Conservation (phyloP, 2,797 vertebrate genomes). For the Cyclopterus lumpus region DNA sequence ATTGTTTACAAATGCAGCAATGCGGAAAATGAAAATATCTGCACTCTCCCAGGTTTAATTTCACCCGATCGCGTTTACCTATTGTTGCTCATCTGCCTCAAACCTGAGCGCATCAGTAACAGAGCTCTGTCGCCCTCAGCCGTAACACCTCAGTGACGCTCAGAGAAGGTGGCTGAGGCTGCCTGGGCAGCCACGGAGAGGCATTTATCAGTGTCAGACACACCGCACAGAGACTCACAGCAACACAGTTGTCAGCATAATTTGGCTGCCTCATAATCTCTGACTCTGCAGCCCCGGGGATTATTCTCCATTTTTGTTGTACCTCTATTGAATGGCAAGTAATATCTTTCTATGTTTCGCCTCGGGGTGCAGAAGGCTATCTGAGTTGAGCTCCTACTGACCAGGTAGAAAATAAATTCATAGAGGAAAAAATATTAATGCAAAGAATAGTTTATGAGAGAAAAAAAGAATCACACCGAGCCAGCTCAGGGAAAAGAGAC, state of each 20-base stretch:
- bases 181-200: slow-evolving; percentile 59
- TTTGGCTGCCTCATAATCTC: slow-evolving; percentile 76
- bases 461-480: slow-evolving; percentile 10
- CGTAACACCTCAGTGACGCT: slow-evolving; percentile 55
- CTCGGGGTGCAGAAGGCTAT: slow-evolving; percentile 54
- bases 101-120: slow-evolving; percentile 49
- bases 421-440: slow-evolving; percentile 38
- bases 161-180: slow-evolving; percentile 53
- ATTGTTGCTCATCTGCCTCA: slow-evolving; percentile 65
- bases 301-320: slow-evolving; percentile 60
- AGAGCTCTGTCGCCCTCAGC: slow-evolving; percentile 60
- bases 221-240: slow-evolving; percentile 53
- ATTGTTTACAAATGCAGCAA: slow-evolving; percentile 71
- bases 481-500: slow-evolving; percentile 1
- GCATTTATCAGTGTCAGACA: slow-evolving; percentile 80
- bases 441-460: slow-evolving; percentile 21
- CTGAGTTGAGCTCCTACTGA: slow-evolving; percentile 56
- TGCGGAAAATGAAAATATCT: slow-evolving; percentile 65
- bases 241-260: slow-evolving; percentile 80
- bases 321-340: slow-evolving; percentile 67
- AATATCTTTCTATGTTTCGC: slow-evolving; percentile 66
- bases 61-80: slow-evolving; percentile 58
- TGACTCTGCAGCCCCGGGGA: slow-evolving; percentile 68
- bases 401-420: slow-evolving; percentile 40
- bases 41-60: slow-evolving; percentile 65